A percentile compares a stretch with the other conserved stretches of the same genome.
Evolutionary conservation across 2,113 vertebrate species (phyloP).

Genomic region (Callipepla squamata): DNA sequence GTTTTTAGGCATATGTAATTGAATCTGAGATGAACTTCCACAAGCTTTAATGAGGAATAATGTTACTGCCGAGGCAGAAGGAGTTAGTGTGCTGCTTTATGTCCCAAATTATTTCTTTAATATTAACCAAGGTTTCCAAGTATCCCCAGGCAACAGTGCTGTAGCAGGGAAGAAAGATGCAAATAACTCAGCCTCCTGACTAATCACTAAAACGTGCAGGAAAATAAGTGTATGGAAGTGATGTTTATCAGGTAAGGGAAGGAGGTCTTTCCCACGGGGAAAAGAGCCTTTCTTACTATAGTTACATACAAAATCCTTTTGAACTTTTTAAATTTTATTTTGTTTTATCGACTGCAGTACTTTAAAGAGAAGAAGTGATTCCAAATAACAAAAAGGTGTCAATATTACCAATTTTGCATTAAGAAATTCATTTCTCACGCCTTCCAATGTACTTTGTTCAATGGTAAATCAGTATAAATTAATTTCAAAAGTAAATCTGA

Average conservation of each 20-base stretch:
- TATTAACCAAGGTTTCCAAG: constrained; percentile 78
- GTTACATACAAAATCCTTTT: neutral
- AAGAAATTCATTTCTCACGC: neutral
- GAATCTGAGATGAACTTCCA: constrained; percentile 79
- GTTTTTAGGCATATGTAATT: constrained; percentile 56
- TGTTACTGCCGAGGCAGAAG: constrained; percentile 70
- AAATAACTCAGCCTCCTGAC: constrained; percentile 31
- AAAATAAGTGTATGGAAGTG: constrained; percentile 25
- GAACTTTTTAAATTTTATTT: neutral
- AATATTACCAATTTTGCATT: neutral
- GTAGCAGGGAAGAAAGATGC: constrained; percentile 69
- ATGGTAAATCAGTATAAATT: neutral
- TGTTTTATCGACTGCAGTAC: neutral
- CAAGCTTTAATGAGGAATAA: constrained; percentile 73
- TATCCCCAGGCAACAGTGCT: constrained; percentile 66
- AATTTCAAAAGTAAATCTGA: neutral
- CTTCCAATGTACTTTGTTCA: neutral
- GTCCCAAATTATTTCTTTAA: constrained; percentile 87
- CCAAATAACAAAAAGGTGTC: neutral
- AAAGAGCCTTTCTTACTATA: neutral
- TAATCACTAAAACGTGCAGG: constrained; percentile 47
- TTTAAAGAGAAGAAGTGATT: neutral
- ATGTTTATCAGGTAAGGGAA: constrained; percentile 46
- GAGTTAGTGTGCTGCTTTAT: constrained; percentile 69
- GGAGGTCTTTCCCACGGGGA: constrained; percentile 21